phyloP scores from a whole-genome alignment of 2,888 invertebrate genomes.

The Hirtodrosophila histrioides region DNA sequence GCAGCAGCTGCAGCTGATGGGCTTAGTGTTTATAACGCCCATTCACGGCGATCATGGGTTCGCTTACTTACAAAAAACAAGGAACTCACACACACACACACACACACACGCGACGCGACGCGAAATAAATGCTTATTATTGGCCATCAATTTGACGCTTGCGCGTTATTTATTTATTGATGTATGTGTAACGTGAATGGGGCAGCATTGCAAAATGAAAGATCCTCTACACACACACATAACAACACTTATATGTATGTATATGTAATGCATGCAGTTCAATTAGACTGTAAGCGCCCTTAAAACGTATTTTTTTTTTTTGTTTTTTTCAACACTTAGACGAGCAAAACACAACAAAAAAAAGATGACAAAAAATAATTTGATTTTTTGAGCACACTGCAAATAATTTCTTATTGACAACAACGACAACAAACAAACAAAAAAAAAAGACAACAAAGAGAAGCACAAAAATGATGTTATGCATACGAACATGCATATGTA shows the following conservation, averaged over 20 bases:
- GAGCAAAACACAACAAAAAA: constrained; percentile 12
- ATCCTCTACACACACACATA: no score
- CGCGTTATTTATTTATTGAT: no score
- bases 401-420: constrained; percentile 32
- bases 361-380: constrained; percentile 6
- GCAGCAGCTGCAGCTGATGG: constrained; percentile 51
- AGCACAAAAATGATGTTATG: constrained; percentile 1
- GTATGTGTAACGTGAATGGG: no score
- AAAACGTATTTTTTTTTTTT: constrained; percentile 21
- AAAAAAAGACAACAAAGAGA: not conserved
- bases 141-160: no score
- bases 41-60: no score
- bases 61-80: constrained; percentile 22
- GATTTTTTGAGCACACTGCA: constrained; percentile 33
- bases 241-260: no score
- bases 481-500: constrained; percentile 3
- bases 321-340: constrained; percentile 6
- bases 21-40: constrained; percentile 11
- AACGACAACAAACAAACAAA: not conserved
- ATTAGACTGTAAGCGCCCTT: constrained; percentile 29
- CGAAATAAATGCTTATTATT: no score
- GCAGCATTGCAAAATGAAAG: no score
- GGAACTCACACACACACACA: constrained; percentile 20
- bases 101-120: not conserved
- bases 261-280: constrained; percentile 8